Evolutionary conservation across 2,888 invertebrate genomes (phyloP), one percentile per base, ranked within the genome.

Genomic region (Diplazon laetatorius): DNA sequence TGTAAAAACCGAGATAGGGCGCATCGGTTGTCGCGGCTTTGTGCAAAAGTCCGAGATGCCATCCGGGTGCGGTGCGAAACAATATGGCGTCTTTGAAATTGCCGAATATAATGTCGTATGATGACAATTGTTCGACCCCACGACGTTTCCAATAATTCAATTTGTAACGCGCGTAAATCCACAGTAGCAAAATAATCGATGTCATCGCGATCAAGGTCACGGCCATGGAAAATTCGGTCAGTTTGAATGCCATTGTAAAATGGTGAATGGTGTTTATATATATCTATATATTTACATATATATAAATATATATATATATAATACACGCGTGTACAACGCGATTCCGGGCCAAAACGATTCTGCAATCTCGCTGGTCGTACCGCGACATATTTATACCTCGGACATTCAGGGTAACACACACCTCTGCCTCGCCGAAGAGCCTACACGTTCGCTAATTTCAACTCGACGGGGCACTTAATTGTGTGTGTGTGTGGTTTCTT

Each of bases 1-100:
- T 90, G 82, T 91, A 93, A 48, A 93, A 90, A 1, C 93, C 93
- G 14, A 92, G 88, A 78, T 88, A 92, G 0, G 88, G 86, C 0
- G 82, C 80, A 8, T 88, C 70, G 1, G 65, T n/a, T 0, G 42
- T 74, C 0, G 87, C 86, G 3, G 77, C 62, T 16, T 82, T 85
- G 79, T 89, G 84, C 2, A 89, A 30, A 2, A 84, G 68, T 0
- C 87, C 88, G 10, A 89, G 52, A 68, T 89, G 86, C 84, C 83
- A 87, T 8, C 89, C 88, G 3, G 89, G 87, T 0, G 88, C 86
- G 0, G 86, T 82, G 1, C 84, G 84, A 55, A 89, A 89, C 0
- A 89, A 71, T 0, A 87, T 77, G 1, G 87, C 89, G 20, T 87
- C 83, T 48, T 86, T 87, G 46, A 89, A 89, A 66, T 89, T 86